Evolutionary conservation across 2,113 vertebrate species (phyloP).

Genomic region (Coturnix japonica): DNA sequence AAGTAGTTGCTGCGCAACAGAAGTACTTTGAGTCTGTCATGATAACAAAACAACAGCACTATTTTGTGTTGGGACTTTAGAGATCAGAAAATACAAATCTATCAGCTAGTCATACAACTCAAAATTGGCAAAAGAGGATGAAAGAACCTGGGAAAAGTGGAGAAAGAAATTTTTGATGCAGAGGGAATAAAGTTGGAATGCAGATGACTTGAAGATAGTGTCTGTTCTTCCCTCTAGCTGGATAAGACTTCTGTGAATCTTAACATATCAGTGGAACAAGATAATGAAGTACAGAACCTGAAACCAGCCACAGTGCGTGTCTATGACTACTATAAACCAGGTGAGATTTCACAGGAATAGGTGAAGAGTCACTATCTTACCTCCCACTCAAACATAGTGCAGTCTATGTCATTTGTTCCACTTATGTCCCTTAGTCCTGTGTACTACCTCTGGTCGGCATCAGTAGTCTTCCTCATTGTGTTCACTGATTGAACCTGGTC

Average conservation of each 20-base stretch:
- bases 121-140: not conserved
- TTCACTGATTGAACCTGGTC: no score
- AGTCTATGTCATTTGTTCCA: not conserved
- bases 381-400: not conserved
- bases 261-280: conserved; percentile 53
- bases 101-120: not conserved
- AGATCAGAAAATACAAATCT: not conserved
- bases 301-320: conserved; percentile 32
- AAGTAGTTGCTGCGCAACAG: not conserved
- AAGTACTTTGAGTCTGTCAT: not conserved
- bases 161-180: not conserved
- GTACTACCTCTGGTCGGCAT: not conserved
- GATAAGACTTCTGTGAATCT: not conserved
- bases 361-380: not conserved
- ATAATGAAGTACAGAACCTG: conserved; percentile 47
- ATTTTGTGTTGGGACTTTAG: not conserved
- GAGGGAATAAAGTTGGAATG: not conserved
- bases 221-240: conserved; percentile 23
- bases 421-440: not conserved
- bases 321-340: conserved; percentile 61
- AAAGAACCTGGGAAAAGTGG: not conserved
- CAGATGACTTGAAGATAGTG: not conserved
- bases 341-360: not conserved
- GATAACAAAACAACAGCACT: not conserved
- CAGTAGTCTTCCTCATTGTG: no score